Conservation (phyloP, 2,888 invertebrate species). For the Notodonta dromedarius region DNA sequence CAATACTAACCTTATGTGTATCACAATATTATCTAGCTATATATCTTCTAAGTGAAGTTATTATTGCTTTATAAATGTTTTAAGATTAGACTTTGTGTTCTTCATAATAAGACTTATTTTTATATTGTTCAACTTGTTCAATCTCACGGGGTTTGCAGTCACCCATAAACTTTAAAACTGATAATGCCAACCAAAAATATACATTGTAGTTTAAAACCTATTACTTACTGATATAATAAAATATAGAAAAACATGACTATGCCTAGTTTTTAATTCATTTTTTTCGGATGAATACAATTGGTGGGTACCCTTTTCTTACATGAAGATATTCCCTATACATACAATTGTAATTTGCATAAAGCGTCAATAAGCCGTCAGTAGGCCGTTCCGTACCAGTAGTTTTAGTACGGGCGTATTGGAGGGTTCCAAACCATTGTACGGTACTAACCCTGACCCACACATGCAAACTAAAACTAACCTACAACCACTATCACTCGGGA, state of each 20-base stretch:
- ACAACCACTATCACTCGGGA: too few species aligned
- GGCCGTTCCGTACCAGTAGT: too few species aligned
- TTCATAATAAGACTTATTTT: not conserved
- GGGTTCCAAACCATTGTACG: too few species aligned
- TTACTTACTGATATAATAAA: not conserved
- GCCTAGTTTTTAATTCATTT: not conserved
- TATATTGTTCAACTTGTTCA: not conserved
- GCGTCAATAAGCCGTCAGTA: too few species aligned
- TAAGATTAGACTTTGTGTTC: not conserved
- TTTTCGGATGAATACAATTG: not conserved
- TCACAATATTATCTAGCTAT: not conserved
- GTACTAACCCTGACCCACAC: too few species aligned
- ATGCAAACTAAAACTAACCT: too few species aligned
- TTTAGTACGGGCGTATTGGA: too few species aligned
- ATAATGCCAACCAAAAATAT: slow-evolving; percentile 3
- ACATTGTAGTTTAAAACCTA: slow-evolving; percentile 2
- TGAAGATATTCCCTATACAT: too few species aligned
- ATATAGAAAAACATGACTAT: not conserved
- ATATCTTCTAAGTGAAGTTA: not conserved
- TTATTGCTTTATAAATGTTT: not conserved
- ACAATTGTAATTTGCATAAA: too few species aligned
- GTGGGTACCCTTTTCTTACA: too few species aligned
- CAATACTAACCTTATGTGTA: not conserved
- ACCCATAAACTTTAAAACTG: not conserved
- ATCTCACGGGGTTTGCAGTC: not conserved